Percentiles rank a stretch among this genome's conserved stretches.
These are phyloP conservation scores for Trididemnum nubilum DNA, from an alignment of 23 tunicate genomes.

Conservation along the genomic window DNA sequence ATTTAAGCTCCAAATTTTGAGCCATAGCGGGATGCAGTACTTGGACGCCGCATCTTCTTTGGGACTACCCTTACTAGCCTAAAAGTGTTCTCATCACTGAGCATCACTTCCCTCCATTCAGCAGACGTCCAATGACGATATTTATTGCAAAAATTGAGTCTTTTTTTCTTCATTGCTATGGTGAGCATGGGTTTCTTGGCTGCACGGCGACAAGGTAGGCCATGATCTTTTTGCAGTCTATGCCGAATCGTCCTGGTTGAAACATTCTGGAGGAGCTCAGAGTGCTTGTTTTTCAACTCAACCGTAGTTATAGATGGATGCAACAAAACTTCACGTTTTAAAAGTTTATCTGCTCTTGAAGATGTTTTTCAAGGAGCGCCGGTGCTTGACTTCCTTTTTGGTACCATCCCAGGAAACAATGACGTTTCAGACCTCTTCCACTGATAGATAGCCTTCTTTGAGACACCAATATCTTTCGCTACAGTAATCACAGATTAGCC, in stretches of 20 bases:
- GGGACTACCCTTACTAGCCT: conserved; percentile 23
- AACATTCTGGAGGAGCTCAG: conserved; percentile 28
- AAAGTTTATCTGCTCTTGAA: conserved; percentile 31
- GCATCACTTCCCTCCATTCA: conserved; percentile 26
- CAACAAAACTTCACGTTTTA: conserved; percentile 13
- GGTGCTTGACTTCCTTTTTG: conserved; percentile 32
- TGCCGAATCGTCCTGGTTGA: conserved; percentile 29
- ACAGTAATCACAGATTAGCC: conserved; percentile 32
- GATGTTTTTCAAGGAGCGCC: conserved; percentile 25
- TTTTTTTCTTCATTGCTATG: conserved; percentile 21
- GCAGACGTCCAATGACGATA: conserved; percentile 28
- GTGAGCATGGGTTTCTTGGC: conserved; percentile 34
- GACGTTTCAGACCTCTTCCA: conserved; percentile 11
- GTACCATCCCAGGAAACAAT: conserved; percentile 30
- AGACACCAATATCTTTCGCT: conserved; percentile 23
- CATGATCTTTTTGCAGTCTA: conserved; percentile 29
- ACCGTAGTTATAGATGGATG: conserved; percentile 22
- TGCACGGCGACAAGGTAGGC: conserved; percentile 37
- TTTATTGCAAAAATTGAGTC: conserved; percentile 30
- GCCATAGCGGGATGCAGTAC: conserved; percentile 27
- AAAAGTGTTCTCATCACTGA: conserved; percentile 31
- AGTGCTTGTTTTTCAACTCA: conserved; percentile 31
- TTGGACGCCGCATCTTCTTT: conserved; percentile 25
- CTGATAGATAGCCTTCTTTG: conserved; percentile 25
- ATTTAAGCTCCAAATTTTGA: conserved; percentile 17